Evolutionary conservation across 2,888 invertebrate species (phyloP).

Genomic region (Nymphalis polychloros): DNA sequence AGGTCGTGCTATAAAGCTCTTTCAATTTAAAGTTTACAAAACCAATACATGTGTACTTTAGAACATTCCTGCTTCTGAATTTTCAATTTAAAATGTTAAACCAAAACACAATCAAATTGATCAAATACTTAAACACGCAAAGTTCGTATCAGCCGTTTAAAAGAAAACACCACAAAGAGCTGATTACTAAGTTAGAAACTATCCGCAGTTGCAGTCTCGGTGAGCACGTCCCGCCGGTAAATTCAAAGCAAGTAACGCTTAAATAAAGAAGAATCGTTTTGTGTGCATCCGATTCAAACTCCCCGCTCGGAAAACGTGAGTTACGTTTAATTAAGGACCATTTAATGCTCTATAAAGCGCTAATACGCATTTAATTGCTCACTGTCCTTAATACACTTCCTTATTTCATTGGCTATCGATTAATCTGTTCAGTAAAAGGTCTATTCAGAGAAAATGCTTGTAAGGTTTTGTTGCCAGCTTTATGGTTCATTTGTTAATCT

Average conservation of each 20-base stretch:
- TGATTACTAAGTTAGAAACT: slow-evolving; percentile 36
- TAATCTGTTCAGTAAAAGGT: slow-evolving; percentile 16
- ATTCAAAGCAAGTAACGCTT: slow-evolving; percentile 37
- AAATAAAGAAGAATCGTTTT: slow-evolving; percentile 39
- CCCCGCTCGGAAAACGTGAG: slow-evolving; percentile 18
- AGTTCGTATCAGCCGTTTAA: slow-evolving; percentile 11
- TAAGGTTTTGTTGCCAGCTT: too few relatives aligned
- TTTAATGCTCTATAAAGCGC: slow-evolving; percentile 8
- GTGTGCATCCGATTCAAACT: slow-evolving; percentile 25
- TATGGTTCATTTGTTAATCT: too few relatives aligned
- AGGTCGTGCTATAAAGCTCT: too few relatives aligned
- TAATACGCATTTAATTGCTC: slow-evolving; percentile 9
- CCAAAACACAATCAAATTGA: not conserved
- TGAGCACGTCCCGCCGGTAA: slow-evolving; percentile 41
- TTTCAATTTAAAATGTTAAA: not conserved
- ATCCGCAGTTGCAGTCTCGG: slow-evolving; percentile 33
- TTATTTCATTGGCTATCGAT: slow-evolving; percentile 6
- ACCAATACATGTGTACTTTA: too few relatives aligned
- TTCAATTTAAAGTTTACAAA: too few relatives aligned
- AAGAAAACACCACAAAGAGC: slow-evolving; percentile 15
- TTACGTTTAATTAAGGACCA: slow-evolving; percentile 21
- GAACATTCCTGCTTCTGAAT: not conserved
- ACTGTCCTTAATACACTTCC: not conserved
- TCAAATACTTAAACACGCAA: not conserved
- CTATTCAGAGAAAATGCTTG: slow-evolving; percentile 12